These are phyloP conservation scores for Oceanodroma leucorhoa DNA, from an alignment of 2,797 vertebrate genomes.

Conservation along the genomic window DNA sequence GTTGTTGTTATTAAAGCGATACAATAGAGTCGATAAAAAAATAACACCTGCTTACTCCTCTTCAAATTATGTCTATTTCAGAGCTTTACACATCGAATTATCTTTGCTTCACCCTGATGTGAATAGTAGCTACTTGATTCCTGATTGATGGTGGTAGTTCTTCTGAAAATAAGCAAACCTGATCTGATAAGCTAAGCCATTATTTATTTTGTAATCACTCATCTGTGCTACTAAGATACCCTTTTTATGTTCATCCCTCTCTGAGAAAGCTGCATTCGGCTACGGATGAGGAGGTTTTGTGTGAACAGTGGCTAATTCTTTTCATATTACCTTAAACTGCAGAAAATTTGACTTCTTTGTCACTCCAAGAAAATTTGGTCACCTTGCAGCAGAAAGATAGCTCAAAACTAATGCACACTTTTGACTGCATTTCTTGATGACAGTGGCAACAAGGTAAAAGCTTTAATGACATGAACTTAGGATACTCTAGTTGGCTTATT, in stretches of 20 bases:
- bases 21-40: slow-evolving; percentile 28
- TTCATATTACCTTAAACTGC: not conserved
- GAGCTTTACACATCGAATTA: slow-evolving; percentile 10
- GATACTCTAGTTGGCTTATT: not conserved
- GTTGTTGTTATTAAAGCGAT: slow-evolving; percentile 33
- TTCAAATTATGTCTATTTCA: slow-evolving; percentile 25
- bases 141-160: slow-evolving; percentile 46
- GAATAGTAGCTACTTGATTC: slow-evolving; percentile 33
- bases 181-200: slow-evolving; percentile 20
- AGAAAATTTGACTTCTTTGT: not conserved
- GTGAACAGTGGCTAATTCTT: not conserved
- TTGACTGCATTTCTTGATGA: not conserved
- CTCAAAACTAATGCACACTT: not conserved
- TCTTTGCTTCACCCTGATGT: slow-evolving; percentile 17
- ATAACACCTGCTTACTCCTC: slow-evolving; percentile 44
- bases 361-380: not conserved
- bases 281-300: not conserved
- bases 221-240: not conserved
- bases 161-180: slow-evolving; percentile 38
- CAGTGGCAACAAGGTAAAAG: not conserved
- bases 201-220: slow-evolving; percentile 36
- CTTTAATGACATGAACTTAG: not conserved
- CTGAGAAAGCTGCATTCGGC: not conserved
- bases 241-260: not conserved
- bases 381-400: not conserved